These are phyloP conservation scores for Eupithecia subfuscata DNA, from an alignment of 2,888 invertebrate genomes.

Conservation along the genomic window DNA sequence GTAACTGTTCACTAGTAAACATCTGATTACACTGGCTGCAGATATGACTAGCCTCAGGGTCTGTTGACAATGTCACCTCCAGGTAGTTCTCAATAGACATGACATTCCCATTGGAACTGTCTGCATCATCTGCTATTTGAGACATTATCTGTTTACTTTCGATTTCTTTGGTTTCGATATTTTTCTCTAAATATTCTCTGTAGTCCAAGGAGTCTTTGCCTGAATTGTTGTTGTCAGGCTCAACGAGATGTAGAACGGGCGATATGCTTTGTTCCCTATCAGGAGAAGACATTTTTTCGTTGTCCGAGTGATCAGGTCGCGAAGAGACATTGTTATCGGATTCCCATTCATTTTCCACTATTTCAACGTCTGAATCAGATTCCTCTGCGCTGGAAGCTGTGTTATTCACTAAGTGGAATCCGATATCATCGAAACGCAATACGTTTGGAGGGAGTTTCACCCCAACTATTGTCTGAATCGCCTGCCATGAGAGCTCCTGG, in stretches of 20 bases:
- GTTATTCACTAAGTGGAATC: constrained; percentile 79
- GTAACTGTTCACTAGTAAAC: constrained; percentile 76
- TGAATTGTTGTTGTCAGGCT: constrained; percentile 78
- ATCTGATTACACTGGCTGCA: constrained; percentile 81
- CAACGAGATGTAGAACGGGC: constrained; percentile 77
- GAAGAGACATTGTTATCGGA: constrained; percentile 79
- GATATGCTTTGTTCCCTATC: constrained; percentile 77
- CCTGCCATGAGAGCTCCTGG: constrained; percentile 85
- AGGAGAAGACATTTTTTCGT: constrained; percentile 74
- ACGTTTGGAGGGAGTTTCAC: constrained; percentile 82
- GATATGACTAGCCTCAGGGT: constrained; percentile 80
- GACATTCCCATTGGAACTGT: constrained; percentile 79
- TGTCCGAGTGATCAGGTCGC: constrained; percentile 78
- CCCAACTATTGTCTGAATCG: constrained; percentile 83
- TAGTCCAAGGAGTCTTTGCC: constrained; percentile 72
- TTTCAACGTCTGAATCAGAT: constrained; percentile 82
- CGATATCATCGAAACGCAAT: constrained; percentile 82
- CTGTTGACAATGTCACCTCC: constrained; percentile 81
- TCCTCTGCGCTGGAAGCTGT: constrained; percentile 77
- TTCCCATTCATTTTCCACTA: constrained; percentile 81
- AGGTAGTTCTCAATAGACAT: constrained; percentile 82
- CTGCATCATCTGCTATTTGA: constrained; percentile 73
- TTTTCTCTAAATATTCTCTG: constrained; percentile 72
- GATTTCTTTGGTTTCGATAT: constrained; percentile 73
- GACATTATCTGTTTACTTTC: constrained; percentile 66